phyloP scores from a whole-genome alignment of 2,113 vertebrate species.

The Engystomops pustulosus region DNA sequence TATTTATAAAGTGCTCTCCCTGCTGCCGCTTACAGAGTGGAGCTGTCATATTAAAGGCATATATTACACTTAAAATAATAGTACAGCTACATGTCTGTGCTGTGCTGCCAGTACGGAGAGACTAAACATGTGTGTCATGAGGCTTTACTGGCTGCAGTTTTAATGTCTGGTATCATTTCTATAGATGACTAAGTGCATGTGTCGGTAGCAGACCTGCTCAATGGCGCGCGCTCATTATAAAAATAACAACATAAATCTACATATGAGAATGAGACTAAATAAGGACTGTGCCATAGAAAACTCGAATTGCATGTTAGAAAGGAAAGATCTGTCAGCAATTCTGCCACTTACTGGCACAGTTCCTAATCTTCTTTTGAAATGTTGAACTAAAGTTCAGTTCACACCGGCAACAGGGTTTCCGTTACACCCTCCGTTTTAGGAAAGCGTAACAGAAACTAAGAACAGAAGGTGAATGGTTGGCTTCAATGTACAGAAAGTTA shows the following conservation, averaged over 20 bases:
- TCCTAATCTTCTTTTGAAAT: no score
- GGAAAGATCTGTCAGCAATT: no score
- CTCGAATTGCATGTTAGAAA: no score
- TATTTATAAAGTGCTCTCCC: neutral
- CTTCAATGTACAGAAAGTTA: no score
- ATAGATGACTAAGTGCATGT: constrained; percentile 13
- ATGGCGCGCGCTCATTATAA: neutral
- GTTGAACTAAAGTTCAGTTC: no score
- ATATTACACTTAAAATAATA: constrained; percentile 17
- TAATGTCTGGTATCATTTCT: constrained; percentile 16
- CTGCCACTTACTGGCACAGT: no score
- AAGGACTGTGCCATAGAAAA: no score
- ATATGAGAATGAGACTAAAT: neutral
- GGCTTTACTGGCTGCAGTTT: neutral
- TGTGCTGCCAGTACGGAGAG: no score
- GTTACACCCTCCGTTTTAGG: no score
- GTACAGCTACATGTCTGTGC: neutral
- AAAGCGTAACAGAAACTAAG: no score
- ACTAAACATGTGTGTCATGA: constrained; percentile 33
- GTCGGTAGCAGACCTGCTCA: constrained; percentile 8
- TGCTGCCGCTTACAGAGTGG: neutral
- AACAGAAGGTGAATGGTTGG: no score
- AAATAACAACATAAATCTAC: neutral
- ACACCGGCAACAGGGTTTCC: no score
- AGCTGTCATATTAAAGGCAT: constrained; percentile 1